Evolutionary conservation across 2,888 invertebrate genomes (phyloP).

Genomic region (Parelbella ahira): DNA sequence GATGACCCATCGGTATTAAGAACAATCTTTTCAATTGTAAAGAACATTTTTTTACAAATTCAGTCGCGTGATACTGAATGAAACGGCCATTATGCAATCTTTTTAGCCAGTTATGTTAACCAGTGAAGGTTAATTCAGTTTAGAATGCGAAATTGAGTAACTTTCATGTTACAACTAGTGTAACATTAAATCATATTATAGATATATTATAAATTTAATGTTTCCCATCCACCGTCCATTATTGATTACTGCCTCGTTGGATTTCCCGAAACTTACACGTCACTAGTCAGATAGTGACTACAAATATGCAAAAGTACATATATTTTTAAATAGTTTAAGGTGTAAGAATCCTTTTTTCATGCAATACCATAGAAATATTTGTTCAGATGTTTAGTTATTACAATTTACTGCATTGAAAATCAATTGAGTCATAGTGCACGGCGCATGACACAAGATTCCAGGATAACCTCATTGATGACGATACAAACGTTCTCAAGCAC

Average conservation of each 20-base stretch:
- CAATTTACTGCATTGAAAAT: conserved; percentile 13
- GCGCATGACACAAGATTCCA: conserved; percentile 58
- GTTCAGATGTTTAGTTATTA: no score
- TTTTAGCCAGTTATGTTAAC: conserved; percentile 24
- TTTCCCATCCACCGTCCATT: no score
- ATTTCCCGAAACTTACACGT: conserved; percentile 12
- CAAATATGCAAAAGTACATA: no score
- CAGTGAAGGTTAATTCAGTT: conserved; percentile 21
- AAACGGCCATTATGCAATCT: conserved; percentile 21
- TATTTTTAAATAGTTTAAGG: no score
- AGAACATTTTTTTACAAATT: no score
- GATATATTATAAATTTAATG: no score
- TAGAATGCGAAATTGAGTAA: conserved; percentile 14
- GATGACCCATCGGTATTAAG: no score
- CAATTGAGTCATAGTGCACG: conserved; percentile 32
- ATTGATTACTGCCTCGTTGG: not conserved
- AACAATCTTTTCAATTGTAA: no score
- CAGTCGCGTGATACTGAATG: conserved; percentile 16
- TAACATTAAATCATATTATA: no score
- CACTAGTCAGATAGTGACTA: conserved; percentile 5
- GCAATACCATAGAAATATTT: no score
- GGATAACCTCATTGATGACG: conserved; percentile 50
- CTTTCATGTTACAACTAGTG: conserved; percentile 15
- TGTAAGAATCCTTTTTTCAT: no score
- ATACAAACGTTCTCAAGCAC: conserved; percentile 4